Percentiles rank a stretch among this genome's conserved stretches.
These are phyloP conservation scores for Melanocharis versteri DNA, from an alignment of 2,113 vertebrate genomes.

Conservation along the genomic window DNA sequence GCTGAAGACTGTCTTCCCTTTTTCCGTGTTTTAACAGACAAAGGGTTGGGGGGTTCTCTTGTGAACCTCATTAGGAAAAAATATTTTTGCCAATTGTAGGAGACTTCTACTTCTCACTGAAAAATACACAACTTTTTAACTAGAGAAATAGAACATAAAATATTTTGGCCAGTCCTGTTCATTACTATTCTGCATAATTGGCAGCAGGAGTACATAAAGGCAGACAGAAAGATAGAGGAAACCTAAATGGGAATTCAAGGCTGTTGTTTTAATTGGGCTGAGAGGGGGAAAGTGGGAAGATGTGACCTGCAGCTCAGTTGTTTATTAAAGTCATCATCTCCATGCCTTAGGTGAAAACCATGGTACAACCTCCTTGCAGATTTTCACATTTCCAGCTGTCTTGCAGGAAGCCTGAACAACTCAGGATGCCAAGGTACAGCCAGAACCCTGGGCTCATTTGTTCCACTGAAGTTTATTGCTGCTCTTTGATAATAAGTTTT, in stretches of 20 bases:
- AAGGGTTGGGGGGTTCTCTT: background rate
- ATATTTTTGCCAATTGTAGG: background rate
- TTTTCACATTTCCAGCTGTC: background rate
- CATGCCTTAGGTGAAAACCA: background rate
- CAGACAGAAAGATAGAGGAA: background rate
- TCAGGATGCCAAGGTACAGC: background rate
- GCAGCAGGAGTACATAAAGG: background rate
- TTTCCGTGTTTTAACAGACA: background rate
- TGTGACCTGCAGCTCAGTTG: background rate
- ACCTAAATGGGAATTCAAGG: background rate
- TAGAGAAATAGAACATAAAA: background rate
- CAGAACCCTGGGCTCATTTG: background rate
- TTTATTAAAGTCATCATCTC: background rate
- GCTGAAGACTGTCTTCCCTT: background rate
- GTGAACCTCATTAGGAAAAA: background rate
- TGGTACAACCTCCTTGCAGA: background rate
- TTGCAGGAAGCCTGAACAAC: background rate
- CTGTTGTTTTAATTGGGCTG: constrained; percentile 36
- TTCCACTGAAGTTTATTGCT: background rate
- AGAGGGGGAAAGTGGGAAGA: background rate
- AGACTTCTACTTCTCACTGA: background rate
- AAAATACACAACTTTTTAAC: background rate
- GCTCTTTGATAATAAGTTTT: background rate
- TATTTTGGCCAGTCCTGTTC: background rate
- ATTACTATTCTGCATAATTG: background rate